phyloP scores from a whole-genome alignment of 1,140 invertebrate genomes.

The Aphelenchoides avenae region DNA sequence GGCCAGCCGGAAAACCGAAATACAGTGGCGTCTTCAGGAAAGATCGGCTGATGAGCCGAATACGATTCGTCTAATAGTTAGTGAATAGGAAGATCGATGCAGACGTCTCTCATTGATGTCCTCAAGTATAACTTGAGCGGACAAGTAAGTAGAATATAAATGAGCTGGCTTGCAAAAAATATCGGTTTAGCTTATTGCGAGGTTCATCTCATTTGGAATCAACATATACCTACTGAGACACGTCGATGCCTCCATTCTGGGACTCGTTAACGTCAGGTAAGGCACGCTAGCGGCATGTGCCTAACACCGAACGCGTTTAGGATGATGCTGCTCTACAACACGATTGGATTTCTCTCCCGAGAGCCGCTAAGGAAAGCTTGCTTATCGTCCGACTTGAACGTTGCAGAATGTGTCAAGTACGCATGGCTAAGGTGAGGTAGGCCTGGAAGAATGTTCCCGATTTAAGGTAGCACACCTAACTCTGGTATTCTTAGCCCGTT shows the following conservation, averaged over 20 bases:
- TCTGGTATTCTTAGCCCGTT: conserved; percentile 23
- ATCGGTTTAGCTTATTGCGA: conserved; percentile 23
- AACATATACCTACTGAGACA: conserved; percentile 37
- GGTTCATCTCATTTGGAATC: conserved; percentile 38
- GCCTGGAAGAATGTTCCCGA: background rate
- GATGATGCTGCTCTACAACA: conserved; percentile 35
- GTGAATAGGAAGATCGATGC: no score
- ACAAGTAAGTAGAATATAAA: conserved; percentile 20
- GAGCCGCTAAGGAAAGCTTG: conserved; percentile 43
- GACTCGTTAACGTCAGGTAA: conserved; percentile 43
- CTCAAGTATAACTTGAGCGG: conserved; percentile 36
- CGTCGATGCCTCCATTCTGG: conserved; percentile 36
- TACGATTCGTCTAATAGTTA: no score
- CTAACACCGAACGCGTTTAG: conserved; percentile 13
- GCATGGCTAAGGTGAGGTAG: conserved; percentile 25
- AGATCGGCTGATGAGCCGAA: no score
- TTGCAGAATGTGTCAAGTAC: conserved; percentile 24
- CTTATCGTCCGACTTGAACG: conserved; percentile 26
- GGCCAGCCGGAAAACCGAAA: no score
- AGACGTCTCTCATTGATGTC: conserved; percentile 28
- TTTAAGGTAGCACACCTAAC: background rate
- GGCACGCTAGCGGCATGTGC: conserved; percentile 1
- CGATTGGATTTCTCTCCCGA: conserved; percentile 34
- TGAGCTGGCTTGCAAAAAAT: background rate
- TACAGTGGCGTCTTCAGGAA: no score